Conservation (phyloP, 2,113 vertebrate genomes). For the Acrocephalus arundinaceus region DNA sequence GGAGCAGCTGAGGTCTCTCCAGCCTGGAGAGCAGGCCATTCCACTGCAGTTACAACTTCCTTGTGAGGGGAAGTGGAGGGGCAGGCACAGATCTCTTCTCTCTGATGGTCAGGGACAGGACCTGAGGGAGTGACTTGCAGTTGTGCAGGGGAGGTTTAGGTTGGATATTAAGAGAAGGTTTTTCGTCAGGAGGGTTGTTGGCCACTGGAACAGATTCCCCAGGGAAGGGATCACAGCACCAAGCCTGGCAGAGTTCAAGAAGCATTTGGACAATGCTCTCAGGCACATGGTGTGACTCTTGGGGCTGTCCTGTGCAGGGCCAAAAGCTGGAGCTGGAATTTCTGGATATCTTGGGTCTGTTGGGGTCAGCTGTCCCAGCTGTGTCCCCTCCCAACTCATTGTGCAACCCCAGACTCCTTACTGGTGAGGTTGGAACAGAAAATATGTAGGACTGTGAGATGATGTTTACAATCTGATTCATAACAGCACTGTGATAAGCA, state of each 20-base stretch:
- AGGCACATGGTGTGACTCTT: too few species aligned
- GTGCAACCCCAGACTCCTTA: background rate
- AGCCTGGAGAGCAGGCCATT: background rate
- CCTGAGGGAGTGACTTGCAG: background rate
- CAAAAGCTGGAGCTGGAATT: too few species aligned
- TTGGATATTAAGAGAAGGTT: background rate
- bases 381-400: too few species aligned
- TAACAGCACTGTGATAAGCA: background rate
- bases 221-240: background rate
- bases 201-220: background rate
- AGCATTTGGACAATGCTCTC: background rate
- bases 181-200: too few species aligned
- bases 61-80: rapidly evolving
- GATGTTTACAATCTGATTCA: background rate
- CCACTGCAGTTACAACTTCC: background rate
- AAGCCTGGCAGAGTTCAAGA: background rate
- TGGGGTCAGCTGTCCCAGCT: too few species aligned
- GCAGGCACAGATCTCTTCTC: background rate
- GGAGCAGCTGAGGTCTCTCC: background rate
- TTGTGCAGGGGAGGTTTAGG: background rate
- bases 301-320: too few species aligned
- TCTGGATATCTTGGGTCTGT: too few species aligned
- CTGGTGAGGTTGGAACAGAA: background rate
- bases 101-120: background rate
- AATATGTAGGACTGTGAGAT: background rate